Percentiles rank a stretch among this genome's conserved stretches.
phyloP scores from a whole-genome alignment of 1,140 invertebrate genomes.

The Aphelenchoides avenae region DNA sequence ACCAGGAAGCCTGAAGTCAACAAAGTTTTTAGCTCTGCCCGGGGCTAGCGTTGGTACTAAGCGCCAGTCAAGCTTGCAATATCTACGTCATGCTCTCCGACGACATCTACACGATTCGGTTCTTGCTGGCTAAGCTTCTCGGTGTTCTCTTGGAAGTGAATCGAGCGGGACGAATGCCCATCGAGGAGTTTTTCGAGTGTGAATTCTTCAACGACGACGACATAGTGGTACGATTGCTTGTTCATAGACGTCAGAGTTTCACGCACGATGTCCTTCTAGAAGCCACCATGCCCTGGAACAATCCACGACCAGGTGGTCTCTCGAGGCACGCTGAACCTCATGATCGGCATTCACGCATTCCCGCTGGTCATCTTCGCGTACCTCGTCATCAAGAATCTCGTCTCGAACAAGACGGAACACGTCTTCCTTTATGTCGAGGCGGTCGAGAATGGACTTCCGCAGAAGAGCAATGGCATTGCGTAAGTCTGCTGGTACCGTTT shows the following conservation, averaged over 20 bases:
- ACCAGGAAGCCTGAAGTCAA: too few relatives aligned
- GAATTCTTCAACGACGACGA: conserved; percentile 53
- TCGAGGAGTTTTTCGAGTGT: conserved; percentile 51
- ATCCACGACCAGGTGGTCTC: conserved; percentile 53
- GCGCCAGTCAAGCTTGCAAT: conserved; percentile 42
- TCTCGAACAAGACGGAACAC: conserved; percentile 42
- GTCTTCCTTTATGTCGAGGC: conserved; percentile 49
- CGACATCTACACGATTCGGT: conserved; percentile 50
- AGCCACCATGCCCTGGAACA: conserved; percentile 48
- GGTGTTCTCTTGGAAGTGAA: conserved; percentile 41
- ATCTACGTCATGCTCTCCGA: conserved; percentile 46
- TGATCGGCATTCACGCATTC: conserved; percentile 47
- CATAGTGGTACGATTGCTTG: conserved; percentile 43
- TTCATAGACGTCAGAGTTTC: too few relatives aligned
- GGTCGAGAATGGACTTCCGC: conserved; percentile 14
- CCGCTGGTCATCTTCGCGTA: conserved; percentile 45
- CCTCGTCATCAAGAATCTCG: conserved; percentile 39
- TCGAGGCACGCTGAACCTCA: conserved; percentile 32
- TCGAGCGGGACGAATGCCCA: conserved; percentile 32
- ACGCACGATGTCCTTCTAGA: conserved; percentile 17
- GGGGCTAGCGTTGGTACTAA: conserved; percentile 42
- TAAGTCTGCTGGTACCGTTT: not conserved
- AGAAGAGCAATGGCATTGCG: not conserved
- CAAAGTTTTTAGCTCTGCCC: conserved; percentile 43
- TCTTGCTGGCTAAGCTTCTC: conserved; percentile 42